Conservation (phyloP, 2,797 vertebrate genomes). For the Graptemys geographica region DNA sequence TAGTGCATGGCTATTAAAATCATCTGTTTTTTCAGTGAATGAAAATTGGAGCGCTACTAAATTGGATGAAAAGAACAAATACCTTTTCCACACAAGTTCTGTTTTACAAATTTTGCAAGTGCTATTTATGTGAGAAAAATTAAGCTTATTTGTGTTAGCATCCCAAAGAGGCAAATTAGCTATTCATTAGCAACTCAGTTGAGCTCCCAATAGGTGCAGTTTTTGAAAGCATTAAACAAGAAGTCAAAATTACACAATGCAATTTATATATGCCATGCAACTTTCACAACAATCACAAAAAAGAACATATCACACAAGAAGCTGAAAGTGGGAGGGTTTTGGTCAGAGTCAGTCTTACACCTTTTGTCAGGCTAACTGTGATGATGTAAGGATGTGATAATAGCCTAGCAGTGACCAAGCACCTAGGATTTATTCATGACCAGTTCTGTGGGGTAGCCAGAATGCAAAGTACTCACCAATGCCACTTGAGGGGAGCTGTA, state of each 20-base stretch:
- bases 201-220: fast-evolving
- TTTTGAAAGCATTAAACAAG: background rate
- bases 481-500: fast-evolving
- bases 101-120: fast-evolving
- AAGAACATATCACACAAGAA: background rate
- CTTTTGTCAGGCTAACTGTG: background rate
- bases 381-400: background rate
- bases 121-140: background rate
- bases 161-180: background rate
- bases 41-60: background rate
- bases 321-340: background rate
- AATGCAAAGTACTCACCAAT: fast-evolving
- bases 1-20: fast-evolving
- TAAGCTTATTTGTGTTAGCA: background rate
- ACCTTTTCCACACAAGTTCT: background rate
- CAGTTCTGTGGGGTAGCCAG: background rate
- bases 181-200: background rate
- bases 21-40: background rate
- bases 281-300: fast-evolving
- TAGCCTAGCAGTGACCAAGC: background rate
- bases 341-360: background rate
- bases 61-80: background rate
- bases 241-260: background rate
- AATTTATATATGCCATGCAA: fast-evolving
- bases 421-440: background rate